Percentiles rank a stretch among this genome's conserved stretches.
phyloP scores from a whole-genome alignment of 2,888 invertebrate genomes.

The Cryptus armator region DNA sequence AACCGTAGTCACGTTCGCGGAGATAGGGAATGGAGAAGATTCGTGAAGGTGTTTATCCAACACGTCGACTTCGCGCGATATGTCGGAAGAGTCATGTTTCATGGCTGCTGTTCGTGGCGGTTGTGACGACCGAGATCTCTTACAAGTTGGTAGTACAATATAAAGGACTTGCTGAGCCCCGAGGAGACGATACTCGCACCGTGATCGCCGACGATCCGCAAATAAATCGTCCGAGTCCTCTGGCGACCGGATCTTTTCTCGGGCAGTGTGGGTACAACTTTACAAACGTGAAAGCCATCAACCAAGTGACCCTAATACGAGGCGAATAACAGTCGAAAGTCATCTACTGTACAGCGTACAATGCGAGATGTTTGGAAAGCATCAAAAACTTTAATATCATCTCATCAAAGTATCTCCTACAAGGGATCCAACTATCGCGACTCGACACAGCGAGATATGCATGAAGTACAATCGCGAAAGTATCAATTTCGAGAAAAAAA shows the following conservation, averaged over 20 bases:
- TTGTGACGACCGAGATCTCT: slow-evolving; percentile 49
- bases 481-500: background rate
- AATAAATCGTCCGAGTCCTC: slow-evolving; percentile 74
- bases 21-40: slow-evolving; percentile 36
- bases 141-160: slow-evolving; percentile 54
- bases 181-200: slow-evolving; percentile 67
- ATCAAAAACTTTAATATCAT: background rate
- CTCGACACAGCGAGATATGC: background rate
- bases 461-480: background rate
- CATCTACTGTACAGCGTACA: slow-evolving; percentile 22
- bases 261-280: slow-evolving; percentile 50
- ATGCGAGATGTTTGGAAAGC: background rate
- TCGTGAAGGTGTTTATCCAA: slow-evolving; percentile 59
- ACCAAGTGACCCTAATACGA: slow-evolving; percentile 76
- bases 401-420: background rate
- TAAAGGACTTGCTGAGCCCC: slow-evolving; percentile 71
- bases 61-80: slow-evolving; percentile 35
- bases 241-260: slow-evolving; percentile 46
- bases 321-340: slow-evolving; percentile 55
- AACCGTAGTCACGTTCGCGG: slow-evolving; percentile 57
- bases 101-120: slow-evolving; percentile 28
- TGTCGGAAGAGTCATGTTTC: slow-evolving; percentile 61
- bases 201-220: slow-evolving; percentile 71
- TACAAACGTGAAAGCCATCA: slow-evolving; percentile 72
- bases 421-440: background rate